These are phyloP conservation scores for Stenodema calcarata DNA, from an alignment of 2,888 invertebrate genomes.

Conservation along the genomic window DNA sequence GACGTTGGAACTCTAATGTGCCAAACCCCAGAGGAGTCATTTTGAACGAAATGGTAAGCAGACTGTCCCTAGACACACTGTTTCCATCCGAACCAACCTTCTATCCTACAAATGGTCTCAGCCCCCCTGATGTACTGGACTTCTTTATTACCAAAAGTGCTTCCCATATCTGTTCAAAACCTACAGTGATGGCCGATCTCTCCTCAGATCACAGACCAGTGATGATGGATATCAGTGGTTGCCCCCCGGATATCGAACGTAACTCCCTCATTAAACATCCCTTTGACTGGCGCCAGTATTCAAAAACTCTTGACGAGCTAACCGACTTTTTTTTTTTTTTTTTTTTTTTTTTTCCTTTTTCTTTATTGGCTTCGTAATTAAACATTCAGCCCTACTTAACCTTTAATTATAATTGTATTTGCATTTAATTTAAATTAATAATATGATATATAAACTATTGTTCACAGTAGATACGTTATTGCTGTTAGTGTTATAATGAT, in stretches of 20 bases:
- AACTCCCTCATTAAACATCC: slow-evolving; percentile 5
- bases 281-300: slow-evolving; percentile 11
- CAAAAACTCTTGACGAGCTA: neutral
- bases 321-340: too few species aligned
- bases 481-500: too few species aligned
- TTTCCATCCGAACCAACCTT: slow-evolving; percentile 21
- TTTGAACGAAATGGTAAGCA: neutral
- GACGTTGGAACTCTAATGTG: slow-evolving; percentile 2
- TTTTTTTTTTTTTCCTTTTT: too few species aligned
- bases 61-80: slow-evolving; percentile 19
- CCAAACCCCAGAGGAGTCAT: neutral
- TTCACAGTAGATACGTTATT: too few species aligned
- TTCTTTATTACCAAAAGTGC: slow-evolving; percentile 1
- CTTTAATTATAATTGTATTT: too few species aligned
- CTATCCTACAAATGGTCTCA: neutral
- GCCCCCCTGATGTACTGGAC: slow-evolving; percentile 27
- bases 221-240: slow-evolving; percentile 8
- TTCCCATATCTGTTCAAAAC: slow-evolving; percentile 1
- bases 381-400: too few species aligned
- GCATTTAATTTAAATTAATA: too few species aligned
- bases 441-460: too few species aligned
- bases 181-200: neutral
- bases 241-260: neutral
- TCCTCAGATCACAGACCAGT: slow-evolving; percentile 34
- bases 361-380: too few species aligned